Conservation (phyloP, 2,113 vertebrate species). For the Leptosomus discolor region DNA sequence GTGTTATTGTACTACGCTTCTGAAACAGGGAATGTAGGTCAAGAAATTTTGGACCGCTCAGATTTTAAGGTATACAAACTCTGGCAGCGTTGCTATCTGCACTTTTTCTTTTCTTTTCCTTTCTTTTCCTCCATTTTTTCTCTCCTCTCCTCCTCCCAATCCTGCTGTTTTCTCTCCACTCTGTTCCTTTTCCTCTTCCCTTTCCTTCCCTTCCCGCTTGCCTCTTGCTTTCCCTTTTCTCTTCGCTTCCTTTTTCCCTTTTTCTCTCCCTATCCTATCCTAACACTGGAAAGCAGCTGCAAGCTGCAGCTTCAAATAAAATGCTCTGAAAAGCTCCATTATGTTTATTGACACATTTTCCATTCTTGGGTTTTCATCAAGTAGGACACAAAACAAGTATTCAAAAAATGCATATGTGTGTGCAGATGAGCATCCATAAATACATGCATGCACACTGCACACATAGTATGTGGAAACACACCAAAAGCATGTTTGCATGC, state of each 20-base stretch:
- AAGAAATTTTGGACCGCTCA: constrained; percentile 12
- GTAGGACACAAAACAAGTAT: not conserved
- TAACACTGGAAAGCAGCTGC: not conserved
- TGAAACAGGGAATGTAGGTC: constrained; percentile 8
- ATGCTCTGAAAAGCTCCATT: not conserved
- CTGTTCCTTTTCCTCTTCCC: not conserved
- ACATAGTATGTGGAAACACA: not conserved
- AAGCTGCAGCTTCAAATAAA: not conserved
- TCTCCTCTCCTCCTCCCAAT: not conserved
- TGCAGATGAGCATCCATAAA: not conserved
- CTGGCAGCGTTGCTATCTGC: not conserved
- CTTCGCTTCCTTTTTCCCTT: not conserved
- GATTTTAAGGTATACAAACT: constrained; percentile 39
- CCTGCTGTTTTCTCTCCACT: not conserved
- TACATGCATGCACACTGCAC: not conserved
- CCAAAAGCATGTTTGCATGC: fast-evolving
- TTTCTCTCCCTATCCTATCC: not conserved
- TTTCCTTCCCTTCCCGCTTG: not conserved
- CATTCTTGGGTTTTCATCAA: not conserved
- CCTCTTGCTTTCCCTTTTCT: not conserved
- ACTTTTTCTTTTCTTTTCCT: not conserved
- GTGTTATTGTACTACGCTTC: constrained; percentile 16
- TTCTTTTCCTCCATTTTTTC: not conserved
- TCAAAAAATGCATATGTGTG: not conserved
- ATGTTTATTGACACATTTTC: not conserved